Base-by-base conservation (phyloP, 2,888 invertebrate species). In the Aphelenchoides bicaudatus region DNA sequence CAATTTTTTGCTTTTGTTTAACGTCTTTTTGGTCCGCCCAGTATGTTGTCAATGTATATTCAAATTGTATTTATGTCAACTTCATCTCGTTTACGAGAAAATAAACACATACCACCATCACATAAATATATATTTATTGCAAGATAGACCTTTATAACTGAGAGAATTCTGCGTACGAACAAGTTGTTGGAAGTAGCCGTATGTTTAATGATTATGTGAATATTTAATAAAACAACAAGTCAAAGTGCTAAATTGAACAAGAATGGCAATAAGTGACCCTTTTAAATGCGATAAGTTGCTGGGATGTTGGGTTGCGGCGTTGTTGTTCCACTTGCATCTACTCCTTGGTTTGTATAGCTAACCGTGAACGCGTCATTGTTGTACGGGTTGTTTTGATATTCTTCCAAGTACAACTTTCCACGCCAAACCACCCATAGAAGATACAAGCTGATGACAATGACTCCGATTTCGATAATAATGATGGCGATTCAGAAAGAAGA, bases 261-360 rank as follows among this genome's bases (percentile, higher is more conserved):
- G 10, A n/a, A 10, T 10, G 34, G 34, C 34, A 10, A 34, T 10
- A 34, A 34, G 34, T 34, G 34, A 34, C 34, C 16, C 43, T 21
- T 21, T 43, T 25, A 43, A 43, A 43, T 43, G 6, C 43, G 43
- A n/a, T 43, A 43, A 25, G 43, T 43, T 19, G 43, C 43, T 6
- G 43, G 43, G 23, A 43, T 6, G 43, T 6, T n/a, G 16, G 43
- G 43, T 34, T 34, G 34, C n/a, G n/a, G n/a, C n/a, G n/a, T n/a
- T n/a, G n/a, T n/a, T n/a, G n/a, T n/a, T 16, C 13, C 16, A 13
- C 13, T 13, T n/a, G 43, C 43, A n/a, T 43, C 43, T 8, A 43
- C 10, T 10, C 25, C 43, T 10, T n/a, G 16, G 43, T 43, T 43
- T n/a, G 43, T 8, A 25, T 43, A 43, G 8, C 21, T 21, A n/a